phyloP scores from a whole-genome alignment of 92 coral and sea anemone species.

The Palythoa grandiflora region DNA sequence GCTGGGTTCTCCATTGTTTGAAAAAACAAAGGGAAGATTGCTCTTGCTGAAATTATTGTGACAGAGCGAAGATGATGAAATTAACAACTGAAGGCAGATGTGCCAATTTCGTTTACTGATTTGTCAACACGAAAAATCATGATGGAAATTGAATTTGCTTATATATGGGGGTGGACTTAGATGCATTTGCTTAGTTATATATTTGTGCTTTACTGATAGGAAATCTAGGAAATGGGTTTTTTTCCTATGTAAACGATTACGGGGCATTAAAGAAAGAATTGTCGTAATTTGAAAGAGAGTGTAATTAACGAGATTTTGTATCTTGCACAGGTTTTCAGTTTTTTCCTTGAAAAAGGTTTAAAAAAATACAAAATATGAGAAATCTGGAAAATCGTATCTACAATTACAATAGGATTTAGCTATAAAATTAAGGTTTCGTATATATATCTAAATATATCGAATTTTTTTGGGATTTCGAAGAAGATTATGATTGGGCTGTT shows the following conservation, averaged over 20 bases:
- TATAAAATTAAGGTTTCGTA: slow-evolving; percentile 63
- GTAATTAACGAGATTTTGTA: slow-evolving; percentile 30
- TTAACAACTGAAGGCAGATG: slow-evolving; percentile 94
- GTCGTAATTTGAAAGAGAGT: slow-evolving; percentile 39
- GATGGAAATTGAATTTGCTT: slow-evolving; percentile 63
- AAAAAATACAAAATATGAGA: not conserved
- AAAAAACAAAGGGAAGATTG: slow-evolving; percentile 72
- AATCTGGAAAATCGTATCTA: not conserved
- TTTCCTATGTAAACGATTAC: slow-evolving; percentile 54
- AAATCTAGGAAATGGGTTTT: slow-evolving; percentile 53
- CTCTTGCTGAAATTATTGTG: slow-evolving; percentile 88
- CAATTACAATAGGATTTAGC: slow-evolving; percentile 50
- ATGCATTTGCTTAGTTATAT: slow-evolving; percentile 57
- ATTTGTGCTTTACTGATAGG: slow-evolving; percentile 53
- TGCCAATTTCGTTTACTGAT: slow-evolving; percentile 96
- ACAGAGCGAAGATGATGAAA: slow-evolving; percentile 83
- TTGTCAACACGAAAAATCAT: slow-evolving; percentile 73
- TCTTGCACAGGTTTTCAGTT: not conserved
- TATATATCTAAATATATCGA: slow-evolving; percentile 76
- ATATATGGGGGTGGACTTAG: slow-evolving; percentile 58
- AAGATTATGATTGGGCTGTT: slow-evolving; percentile 80
- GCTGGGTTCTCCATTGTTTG: slow-evolving; percentile 62
- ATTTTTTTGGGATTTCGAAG: slow-evolving; percentile 83
- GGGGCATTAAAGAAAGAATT: slow-evolving; percentile 48
- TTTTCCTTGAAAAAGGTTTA: not conserved